Conservation (phyloP, 2,113 vertebrate genomes). For the Formicarius rufipectus region DNA sequence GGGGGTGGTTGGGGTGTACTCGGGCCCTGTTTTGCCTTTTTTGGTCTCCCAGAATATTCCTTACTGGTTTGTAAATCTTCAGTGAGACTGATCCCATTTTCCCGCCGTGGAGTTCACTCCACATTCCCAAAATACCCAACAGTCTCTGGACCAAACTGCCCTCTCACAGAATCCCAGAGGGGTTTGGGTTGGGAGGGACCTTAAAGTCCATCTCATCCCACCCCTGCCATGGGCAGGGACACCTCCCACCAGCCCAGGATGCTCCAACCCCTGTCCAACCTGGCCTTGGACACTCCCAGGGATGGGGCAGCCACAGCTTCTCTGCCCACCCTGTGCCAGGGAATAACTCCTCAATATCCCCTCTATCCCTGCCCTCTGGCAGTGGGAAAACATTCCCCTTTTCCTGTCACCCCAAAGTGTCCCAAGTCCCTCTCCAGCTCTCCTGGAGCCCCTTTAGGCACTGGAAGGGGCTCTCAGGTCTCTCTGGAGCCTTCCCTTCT, state of each 20-base stretch:
- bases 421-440: neutral
- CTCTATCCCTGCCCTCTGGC: neutral
- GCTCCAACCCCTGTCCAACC: neutral
- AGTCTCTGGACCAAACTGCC: neutral
- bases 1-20: fast-evolving
- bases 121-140: neutral
- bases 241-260: neutral
- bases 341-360: neutral
- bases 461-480: neutral
- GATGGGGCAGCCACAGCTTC: neutral
- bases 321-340: neutral
- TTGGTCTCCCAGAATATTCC: neutral
- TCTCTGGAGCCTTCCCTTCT: neutral
- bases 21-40: neutral
- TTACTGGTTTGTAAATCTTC: neutral
- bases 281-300: neutral
- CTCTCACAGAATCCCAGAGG: neutral
- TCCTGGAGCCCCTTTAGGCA: neutral
- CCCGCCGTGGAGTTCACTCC: neutral
- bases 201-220: fast-evolving
- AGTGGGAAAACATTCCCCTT: neutral
- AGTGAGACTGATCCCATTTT: neutral
- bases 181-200: neutral
- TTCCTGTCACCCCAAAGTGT: neutral
- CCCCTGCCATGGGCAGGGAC: neutral